Base-by-base conservation (phyloP, 1,140 invertebrate species). In the Physella acuta region DNA sequence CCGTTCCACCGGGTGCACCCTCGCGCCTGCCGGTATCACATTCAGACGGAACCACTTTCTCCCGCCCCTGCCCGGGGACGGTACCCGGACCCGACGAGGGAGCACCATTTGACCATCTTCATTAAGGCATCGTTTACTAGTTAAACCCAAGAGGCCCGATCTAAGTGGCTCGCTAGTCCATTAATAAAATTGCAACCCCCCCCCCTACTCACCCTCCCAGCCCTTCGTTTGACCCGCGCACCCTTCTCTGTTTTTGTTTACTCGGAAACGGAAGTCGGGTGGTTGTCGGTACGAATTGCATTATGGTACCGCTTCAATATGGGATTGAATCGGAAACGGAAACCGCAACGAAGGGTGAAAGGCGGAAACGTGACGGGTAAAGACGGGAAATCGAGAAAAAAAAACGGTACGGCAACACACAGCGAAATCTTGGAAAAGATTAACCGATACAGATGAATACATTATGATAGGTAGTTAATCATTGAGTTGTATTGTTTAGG, bases 181-280 rank as follows among this genome's bases (percentile, higher is more conserved):
- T 55, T 55, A 55, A 55, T 55, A 24, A 14, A 55, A 55, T 55
- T 55, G 53, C 20, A 20, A 24, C 20, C 53, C 53, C 20, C 39
- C 20, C 53, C 53, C 20, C 39, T 44, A 11, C 39, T 44, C 8
- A 44, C 39, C 39, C 39, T 11, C 8, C 39, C 8, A 8, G 39
- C 39, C 20, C 39, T 20, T 8, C 20, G 39, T 44, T 44, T 49
- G n/a, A 44, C 39, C 39, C 39, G 20, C 8, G 8, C 8, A 8
- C 8, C 39, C 20, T 20, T 20, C 8, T 44, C 8, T 44, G 8
- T 55, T 55, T 55, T 55, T 55, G 53, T 55, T 55, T 55, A 55
- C 53, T 8, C 53, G 53, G 53, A 55, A 30, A 20, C 20, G 53
- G 53, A 55, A 55, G 53, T 55, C 5, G 53, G 5, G 8, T 8